phyloP scores from a whole-genome alignment of 2,888 invertebrate genomes.

The Stenolophus ochropezus region DNA sequence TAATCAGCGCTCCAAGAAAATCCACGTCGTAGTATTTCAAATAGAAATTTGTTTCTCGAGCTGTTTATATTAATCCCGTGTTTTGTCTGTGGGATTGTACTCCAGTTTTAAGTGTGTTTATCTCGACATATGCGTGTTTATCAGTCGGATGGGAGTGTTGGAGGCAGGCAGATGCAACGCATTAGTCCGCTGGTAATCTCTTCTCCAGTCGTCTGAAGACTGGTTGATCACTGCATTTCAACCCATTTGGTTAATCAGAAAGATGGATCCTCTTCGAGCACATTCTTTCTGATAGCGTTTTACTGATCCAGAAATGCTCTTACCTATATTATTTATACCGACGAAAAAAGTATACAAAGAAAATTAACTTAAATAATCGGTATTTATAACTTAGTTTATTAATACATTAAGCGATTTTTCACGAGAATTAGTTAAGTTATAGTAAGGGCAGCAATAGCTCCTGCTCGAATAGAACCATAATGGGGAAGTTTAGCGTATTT shows the following conservation, averaged over 20 bases:
- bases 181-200: not conserved
- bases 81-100: not conserved
- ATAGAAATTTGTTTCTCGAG: not conserved
- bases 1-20: no score
- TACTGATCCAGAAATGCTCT: not conserved
- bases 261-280: not conserved
- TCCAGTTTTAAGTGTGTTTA: not conserved
- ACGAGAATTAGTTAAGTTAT: no score
- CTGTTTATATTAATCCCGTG: not conserved
- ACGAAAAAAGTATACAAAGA: not conserved
- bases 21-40: no score
- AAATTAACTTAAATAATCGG: not conserved
- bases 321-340: not conserved
- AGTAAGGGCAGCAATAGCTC: no score
- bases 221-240: constrained; percentile 26
- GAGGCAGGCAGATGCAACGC: not conserved
- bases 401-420: no score
- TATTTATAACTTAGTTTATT: not conserved
- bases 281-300: not conserved
- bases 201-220: not conserved
- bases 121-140: not conserved
- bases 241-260: constrained; percentile 35
- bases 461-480: no score
- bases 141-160: not conserved
- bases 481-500: no score